A percentile compares a stretch with the other conserved stretches of the same genome.
Conservation (phyloP, 2,113 vertebrate genomes). For the Percina caprodes region DNA sequence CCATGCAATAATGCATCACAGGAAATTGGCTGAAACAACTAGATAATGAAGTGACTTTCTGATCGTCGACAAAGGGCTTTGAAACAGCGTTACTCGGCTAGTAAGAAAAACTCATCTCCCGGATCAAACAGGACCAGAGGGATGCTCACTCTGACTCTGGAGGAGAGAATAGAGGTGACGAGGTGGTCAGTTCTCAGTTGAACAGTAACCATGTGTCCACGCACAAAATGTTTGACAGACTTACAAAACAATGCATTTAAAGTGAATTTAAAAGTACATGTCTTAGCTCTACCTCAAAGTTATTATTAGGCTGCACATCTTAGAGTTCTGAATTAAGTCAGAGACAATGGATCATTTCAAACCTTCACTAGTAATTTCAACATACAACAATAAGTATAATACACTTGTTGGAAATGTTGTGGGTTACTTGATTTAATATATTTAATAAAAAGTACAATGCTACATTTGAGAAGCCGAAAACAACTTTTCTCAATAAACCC, state of each 20-base stretch:
- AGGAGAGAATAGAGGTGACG: neutral
- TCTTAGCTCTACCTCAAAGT: neutral
- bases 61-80: neutral
- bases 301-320: neutral
- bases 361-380: neutral
- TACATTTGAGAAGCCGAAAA: neutral
- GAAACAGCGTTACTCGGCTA: neutral
- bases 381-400: neutral
- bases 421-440: neutral
- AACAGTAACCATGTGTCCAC: fast-evolving
- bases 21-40: neutral
- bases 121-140: neutral
- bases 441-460: neutral
- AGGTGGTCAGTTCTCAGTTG: neutral
- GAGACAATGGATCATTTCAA: neutral
- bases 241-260: neutral
- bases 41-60: neutral
- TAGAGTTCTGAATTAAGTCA: neutral
- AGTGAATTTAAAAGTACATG: neutral
- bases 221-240: neutral
- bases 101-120: neutral
- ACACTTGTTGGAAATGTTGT: neutral
- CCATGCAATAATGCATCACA: neutral
- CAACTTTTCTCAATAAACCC: neutral
- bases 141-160: neutral